A percentile compares a stretch with the other conserved stretches of the same genome.
phyloP scores from a whole-genome alignment of 2,113 vertebrate species.

The Podarcis raffonei region DNA sequence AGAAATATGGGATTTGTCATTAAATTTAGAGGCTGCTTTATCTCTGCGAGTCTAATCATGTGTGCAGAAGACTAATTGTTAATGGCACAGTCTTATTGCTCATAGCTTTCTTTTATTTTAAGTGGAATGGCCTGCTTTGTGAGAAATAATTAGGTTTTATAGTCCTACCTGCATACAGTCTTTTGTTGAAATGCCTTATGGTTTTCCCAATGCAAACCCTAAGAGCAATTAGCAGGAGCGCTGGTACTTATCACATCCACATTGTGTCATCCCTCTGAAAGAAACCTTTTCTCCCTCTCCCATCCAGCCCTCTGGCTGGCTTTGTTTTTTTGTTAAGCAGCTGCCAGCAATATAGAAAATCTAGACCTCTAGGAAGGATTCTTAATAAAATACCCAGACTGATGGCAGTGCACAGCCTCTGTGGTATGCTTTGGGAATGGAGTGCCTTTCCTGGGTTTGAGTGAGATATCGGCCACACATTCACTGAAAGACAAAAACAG shows the following conservation, averaged over 20 bases:
- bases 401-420: background rate
- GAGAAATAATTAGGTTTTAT: constrained; percentile 94
- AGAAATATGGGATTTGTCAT: constrained; percentile 81
- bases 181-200: constrained; percentile 79
- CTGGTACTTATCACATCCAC: constrained; percentile 64
- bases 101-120: constrained; percentile 84
- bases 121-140: constrained; percentile 85
- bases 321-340: constrained; percentile 54
- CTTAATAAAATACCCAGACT: constrained; percentile 42
- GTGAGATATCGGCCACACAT: constrained; percentile 21
- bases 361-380: constrained; percentile 47
- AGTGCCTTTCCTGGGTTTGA: background rate
- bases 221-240: constrained; percentile 81
- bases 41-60: constrained; percentile 87
- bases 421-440: background rate
- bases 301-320: background rate
- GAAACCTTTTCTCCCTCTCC: background rate
- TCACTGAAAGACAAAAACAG: background rate
- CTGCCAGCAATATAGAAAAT: constrained; percentile 30
- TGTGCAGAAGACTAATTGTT: constrained; percentile 90
- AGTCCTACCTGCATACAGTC: constrained; percentile 82
- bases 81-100: constrained; percentile 87
- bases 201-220: constrained; percentile 83
- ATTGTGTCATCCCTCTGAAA: constrained; percentile 58
- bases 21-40: constrained; percentile 88